Conservation (phyloP, 2,113 vertebrate genomes). For the Sprattus sprattus region DNA sequence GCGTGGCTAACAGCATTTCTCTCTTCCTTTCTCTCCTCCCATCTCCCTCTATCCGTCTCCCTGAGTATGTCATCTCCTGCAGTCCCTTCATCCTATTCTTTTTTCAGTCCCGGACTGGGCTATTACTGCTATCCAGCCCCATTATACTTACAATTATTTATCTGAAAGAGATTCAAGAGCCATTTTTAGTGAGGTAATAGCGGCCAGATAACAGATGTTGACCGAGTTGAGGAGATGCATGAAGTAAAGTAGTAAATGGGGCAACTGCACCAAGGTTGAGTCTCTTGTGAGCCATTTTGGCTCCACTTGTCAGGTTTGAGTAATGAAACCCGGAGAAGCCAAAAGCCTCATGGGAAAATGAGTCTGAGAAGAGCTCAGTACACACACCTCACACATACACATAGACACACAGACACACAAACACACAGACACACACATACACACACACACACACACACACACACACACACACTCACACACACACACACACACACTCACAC, state of each 20-base stretch:
- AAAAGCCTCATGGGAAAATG: not conserved
- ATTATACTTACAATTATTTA: not conserved
- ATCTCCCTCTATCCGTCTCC: not conserved
- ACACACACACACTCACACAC: not conserved
- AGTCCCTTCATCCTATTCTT: not conserved
- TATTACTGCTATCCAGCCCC: not conserved
- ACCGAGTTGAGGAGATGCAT: not conserved
- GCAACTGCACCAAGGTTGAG: slow-evolving; percentile 3
- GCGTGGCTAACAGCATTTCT: not conserved
- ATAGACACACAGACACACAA: not conserved
- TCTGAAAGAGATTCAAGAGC: not conserved
- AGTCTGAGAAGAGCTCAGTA: not conserved
- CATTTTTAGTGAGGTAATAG: not conserved
- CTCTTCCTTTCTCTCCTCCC: not conserved
- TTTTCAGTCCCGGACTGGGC: not conserved
- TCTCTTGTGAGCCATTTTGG: not conserved
- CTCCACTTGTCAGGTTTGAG: slow-evolving; percentile 9
- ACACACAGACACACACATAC: not conserved
- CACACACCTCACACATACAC: not conserved
- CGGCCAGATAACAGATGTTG: not conserved
- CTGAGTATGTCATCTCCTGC: not conserved
- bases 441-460: not conserved
- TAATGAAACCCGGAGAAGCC: not conserved
- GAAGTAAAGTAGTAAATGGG: not conserved
- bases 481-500: not conserved